phyloP scores from a whole-genome alignment of 2,888 invertebrate genomes.

The Agonopterix subpropinquella region DNA sequence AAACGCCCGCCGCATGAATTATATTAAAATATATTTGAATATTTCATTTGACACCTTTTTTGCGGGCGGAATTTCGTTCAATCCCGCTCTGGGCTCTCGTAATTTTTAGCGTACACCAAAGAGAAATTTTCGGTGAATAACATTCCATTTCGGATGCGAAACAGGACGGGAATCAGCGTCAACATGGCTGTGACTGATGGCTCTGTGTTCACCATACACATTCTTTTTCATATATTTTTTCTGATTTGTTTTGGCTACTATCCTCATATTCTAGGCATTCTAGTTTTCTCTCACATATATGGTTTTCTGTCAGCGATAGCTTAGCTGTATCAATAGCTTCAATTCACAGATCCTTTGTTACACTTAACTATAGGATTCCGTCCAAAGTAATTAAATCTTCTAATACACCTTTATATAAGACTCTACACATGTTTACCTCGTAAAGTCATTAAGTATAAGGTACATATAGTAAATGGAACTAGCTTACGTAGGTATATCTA shows the following conservation, averaged over 20 bases:
- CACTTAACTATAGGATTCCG: no score
- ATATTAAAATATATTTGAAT: constrained; percentile 77
- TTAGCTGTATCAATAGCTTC: no score
- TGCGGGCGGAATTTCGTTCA: constrained; percentile 71
- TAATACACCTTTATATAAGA: neutral
- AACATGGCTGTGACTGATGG: constrained; percentile 68
- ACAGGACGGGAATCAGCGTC: constrained; percentile 70
- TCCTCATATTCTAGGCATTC: neutral
- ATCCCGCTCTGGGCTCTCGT: constrained; percentile 60
- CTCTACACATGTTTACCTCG: constrained; percentile 12
- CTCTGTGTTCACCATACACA: constrained; percentile 52
- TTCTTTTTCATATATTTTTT: constrained; percentile 40
- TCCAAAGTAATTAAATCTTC: no score
- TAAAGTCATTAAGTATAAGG: constrained; percentile 38
- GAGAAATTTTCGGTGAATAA: constrained; percentile 69
- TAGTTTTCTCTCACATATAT: neutral
- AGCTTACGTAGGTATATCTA: constrained; percentile 29
- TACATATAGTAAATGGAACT: constrained; percentile 18
- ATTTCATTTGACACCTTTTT: constrained; percentile 77
- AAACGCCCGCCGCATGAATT: constrained; percentile 76
- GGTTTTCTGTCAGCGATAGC: no score
- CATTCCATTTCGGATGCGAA: constrained; percentile 71
- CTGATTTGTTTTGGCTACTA: neutral
- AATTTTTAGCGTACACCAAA: constrained; percentile 71
- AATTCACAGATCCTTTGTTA: no score